phyloP scores from a whole-genome alignment of 2,113 vertebrate genomes.

The Turnix velox region DNA sequence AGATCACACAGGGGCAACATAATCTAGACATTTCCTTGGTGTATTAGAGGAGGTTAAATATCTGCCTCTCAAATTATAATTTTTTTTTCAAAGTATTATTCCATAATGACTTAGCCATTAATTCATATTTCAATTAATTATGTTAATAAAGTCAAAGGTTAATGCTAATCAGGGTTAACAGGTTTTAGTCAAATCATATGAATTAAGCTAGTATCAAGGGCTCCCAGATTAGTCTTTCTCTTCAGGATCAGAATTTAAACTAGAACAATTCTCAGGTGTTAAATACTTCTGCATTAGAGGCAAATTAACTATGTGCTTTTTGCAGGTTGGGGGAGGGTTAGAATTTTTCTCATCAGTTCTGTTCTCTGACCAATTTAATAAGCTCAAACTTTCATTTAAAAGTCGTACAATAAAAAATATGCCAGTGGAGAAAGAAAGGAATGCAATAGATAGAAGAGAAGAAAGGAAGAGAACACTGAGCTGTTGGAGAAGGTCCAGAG shows the following conservation, averaged over 20 bases:
- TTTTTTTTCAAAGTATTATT: background rate
- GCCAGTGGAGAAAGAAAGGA: background rate
- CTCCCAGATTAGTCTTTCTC: background rate
- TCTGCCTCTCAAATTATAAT: background rate
- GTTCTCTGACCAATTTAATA: background rate
- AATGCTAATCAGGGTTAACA: background rate
- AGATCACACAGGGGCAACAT: background rate
- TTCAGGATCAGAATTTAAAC: background rate
- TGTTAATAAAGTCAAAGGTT: constrained; percentile 5
- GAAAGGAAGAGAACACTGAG: background rate
- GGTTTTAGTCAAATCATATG: background rate
- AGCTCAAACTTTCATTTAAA: background rate
- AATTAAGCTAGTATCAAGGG: background rate
- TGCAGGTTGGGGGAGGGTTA: background rate
- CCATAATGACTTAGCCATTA: background rate
- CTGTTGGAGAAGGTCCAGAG: too few species aligned
- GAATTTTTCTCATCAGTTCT: background rate
- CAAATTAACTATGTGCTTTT: background rate
- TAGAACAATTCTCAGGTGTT: constrained; percentile 1
- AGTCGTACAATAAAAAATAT: background rate
- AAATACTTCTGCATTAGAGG: background rate
- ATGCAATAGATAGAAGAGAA: background rate
- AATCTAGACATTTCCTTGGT: background rate
- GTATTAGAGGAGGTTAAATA: background rate
- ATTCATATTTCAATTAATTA: constrained; percentile 32